phyloP scores from a whole-genome alignment of 1,140 invertebrate genomes.

The Thrips palmi region DNA sequence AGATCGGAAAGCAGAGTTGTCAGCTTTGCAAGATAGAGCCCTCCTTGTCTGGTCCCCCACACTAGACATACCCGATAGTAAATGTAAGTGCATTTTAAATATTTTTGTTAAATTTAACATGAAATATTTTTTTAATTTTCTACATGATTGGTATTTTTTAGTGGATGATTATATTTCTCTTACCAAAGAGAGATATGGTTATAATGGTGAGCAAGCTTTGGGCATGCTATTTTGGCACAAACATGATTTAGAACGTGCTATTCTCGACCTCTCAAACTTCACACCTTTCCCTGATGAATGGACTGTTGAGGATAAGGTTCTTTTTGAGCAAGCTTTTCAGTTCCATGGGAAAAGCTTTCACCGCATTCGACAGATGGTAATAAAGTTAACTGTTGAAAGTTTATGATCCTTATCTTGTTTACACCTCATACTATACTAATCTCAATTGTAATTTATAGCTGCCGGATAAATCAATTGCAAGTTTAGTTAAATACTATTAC shows the following conservation, averaged over 20 bases:
- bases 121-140: slow-evolving; percentile 6
- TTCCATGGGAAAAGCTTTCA: slow-evolving; percentile 98
- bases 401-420: slow-evolving; percentile 10
- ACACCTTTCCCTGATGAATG: slow-evolving; percentile 96
- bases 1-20: slow-evolving; percentile 35
- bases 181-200: slow-evolving; percentile 96
- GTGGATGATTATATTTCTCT: slow-evolving; percentile 89
- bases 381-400: slow-evolving; percentile 6
- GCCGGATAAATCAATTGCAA: slow-evolving; percentile 91
- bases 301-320: slow-evolving; percentile 93
- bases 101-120: slow-evolving; percentile 4
- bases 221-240: slow-evolving; percentile 98
- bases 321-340: slow-evolving; percentile 96
- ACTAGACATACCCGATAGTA: slow-evolving; percentile 63
- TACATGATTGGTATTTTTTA: slow-evolving; percentile 25
- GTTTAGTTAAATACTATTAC: slow-evolving; percentile 94
- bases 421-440: slow-evolving; percentile 5
- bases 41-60: slow-evolving; percentile 90
- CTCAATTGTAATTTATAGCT: slow-evolving; percentile 34
- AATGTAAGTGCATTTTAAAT: slow-evolving; percentile 41
- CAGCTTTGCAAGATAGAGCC: slow-evolving; percentile 56
- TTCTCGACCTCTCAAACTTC: slow-evolving; percentile 87
- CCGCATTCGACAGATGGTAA: slow-evolving; percentile 91
- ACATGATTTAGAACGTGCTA: slow-evolving; percentile 82
- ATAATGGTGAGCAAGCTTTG: slow-evolving; percentile 91